Evolutionary conservation across 2,797 vertebrate species (phyloP).

Genomic region (Dendrocincla tyrannina): DNA sequence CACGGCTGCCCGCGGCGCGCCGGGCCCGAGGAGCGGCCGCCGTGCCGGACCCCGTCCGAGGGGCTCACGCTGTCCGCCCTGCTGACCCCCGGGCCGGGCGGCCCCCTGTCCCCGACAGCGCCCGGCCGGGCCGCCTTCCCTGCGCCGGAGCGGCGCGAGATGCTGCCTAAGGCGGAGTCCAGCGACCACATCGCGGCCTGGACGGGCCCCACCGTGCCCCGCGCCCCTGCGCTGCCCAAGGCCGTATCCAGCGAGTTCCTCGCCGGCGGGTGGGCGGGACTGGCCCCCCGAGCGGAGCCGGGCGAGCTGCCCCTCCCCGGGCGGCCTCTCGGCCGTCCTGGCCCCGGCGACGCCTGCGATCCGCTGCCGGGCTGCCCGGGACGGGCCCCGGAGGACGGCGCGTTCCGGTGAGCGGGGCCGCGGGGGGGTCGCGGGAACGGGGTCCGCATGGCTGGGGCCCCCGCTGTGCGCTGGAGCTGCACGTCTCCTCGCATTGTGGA

Average conservation of each 20-base stretch:
- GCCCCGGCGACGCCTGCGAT: not conserved
- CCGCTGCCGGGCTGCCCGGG: constrained; percentile 12
- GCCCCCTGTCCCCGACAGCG: not conserved
- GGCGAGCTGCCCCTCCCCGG: not conserved
- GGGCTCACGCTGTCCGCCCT: constrained; percentile 66
- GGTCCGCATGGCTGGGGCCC: not conserved
- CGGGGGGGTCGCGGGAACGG: not conserved
- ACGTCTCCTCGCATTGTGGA: not conserved
- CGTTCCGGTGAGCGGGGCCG: constrained; percentile 72
- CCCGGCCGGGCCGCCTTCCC: constrained; percentile 15
- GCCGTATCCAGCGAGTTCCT: constrained; percentile 65
- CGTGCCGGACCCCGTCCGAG: constrained; percentile 3
- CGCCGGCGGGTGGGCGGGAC: not conserved
- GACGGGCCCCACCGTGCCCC: not conserved
- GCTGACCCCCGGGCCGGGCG: constrained; percentile 63
- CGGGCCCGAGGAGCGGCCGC: constrained; percentile 30
- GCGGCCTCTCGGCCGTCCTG: not conserved
- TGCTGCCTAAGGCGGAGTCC: constrained; percentile 54
- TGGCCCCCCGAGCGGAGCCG: not conserved
- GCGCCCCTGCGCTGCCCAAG: constrained; percentile 23
- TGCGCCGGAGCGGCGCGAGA: constrained; percentile 18
- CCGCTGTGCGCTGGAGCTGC: not conserved
- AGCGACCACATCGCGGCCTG: constrained; percentile 46
- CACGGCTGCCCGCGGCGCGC: constrained; percentile 56
- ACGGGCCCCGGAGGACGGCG: not conserved